These are phyloP conservation scores for Papilio dardanus DNA, from an alignment of 1,140 invertebrate genomes.

Conservation along the genomic window DNA sequence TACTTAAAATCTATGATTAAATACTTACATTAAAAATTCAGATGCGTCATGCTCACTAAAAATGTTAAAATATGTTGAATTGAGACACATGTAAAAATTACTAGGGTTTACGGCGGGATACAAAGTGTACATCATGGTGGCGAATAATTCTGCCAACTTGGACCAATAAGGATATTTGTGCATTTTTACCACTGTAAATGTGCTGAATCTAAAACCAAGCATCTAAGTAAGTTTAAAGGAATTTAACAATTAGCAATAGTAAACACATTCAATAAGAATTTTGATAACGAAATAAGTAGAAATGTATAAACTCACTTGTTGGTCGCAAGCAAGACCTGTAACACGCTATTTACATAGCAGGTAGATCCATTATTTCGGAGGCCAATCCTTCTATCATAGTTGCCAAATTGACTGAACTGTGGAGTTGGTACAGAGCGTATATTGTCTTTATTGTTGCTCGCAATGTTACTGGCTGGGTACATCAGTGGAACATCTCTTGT, in stretches of 20 bases:
- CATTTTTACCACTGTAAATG: neutral
- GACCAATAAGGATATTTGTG: neutral
- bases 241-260: neutral
- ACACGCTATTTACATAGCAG: neutral
- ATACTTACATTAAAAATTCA: constrained; percentile 1
- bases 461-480: neutral
- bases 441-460: neutral
- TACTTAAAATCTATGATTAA: neutral
- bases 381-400: neutral
- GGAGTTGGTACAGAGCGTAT: neutral
- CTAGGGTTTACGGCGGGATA: neutral
- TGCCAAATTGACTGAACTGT: neutral
- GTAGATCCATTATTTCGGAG: neutral
- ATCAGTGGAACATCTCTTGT: neutral
- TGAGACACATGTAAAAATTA: neutral
- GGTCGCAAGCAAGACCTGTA: neutral
- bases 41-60: neutral
- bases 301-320: neutral
- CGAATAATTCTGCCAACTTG: neutral
- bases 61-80: neutral
- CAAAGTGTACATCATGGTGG: neutral
- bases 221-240: neutral
- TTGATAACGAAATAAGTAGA: neutral
- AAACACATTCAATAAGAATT: neutral
- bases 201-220: neutral